These are phyloP conservation scores for Asobara japonica DNA, from an alignment of 1,140 invertebrate species.

Conservation along the genomic window DNA sequence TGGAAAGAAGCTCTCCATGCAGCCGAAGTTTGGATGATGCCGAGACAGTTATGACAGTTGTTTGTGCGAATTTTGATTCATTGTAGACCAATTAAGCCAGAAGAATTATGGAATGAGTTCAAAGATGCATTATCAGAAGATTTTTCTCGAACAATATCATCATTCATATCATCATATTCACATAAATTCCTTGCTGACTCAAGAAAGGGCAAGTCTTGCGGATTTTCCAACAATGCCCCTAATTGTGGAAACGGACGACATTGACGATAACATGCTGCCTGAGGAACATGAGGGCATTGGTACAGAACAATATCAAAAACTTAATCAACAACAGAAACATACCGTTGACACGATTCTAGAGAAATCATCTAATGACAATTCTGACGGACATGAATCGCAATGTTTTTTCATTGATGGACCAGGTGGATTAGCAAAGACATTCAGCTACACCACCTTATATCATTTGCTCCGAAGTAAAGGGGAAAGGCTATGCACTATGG, in stretches of 20 bases:
- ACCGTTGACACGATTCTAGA: neutral
- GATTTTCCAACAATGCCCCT: neutral
- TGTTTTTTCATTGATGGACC: too few species aligned
- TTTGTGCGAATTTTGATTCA: conserved; percentile 16
- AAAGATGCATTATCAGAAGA: conserved; percentile 26
- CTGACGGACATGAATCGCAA: conserved; percentile 38
- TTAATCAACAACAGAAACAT: neutral
- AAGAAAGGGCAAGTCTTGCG: neutral
- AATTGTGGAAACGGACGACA: neutral
- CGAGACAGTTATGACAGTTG: too few species aligned
- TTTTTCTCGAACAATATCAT: neutral
- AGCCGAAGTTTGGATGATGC: neutral
- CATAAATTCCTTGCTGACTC: neutral
- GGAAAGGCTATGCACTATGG: too few species aligned
- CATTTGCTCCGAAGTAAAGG: too few species aligned
- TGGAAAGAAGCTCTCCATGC: neutral
- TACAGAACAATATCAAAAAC: neutral
- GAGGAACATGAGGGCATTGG: neutral
- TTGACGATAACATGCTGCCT: neutral
- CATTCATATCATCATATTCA: neutral
- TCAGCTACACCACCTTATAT: too few species aligned
- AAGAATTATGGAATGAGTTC: conserved; percentile 28
- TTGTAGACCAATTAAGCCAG: conserved; percentile 13
- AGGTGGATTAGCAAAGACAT: too few species aligned
- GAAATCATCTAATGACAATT: conserved; percentile 41